These are phyloP conservation scores for Cacatua alba DNA, from an alignment of 2,113 vertebrate genomes.

Conservation along the genomic window DNA sequence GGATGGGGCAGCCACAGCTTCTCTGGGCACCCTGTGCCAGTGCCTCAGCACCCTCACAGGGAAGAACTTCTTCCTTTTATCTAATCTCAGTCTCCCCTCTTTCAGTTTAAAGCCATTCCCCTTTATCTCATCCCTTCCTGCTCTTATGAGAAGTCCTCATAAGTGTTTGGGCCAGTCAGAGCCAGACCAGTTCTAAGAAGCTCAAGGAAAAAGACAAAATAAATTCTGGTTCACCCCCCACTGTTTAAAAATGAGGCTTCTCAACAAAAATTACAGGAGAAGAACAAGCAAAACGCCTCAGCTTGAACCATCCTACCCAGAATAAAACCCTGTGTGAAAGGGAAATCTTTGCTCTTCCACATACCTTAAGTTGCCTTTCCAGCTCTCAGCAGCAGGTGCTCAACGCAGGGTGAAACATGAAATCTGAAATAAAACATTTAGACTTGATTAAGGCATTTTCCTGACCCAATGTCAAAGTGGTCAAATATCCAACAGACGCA, in stretches of 20 bases:
- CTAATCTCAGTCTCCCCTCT: not conserved
- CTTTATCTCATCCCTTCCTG: not conserved
- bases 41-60: not conserved
- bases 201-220: not conserved
- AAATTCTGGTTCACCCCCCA: not conserved
- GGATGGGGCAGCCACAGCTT: not conserved
- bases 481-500: not conserved
- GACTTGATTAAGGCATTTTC: not conserved
- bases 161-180: not conserved
- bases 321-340: not conserved
- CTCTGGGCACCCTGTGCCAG: not conserved
- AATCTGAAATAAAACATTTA: constrained; percentile 61
- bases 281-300: not conserved
- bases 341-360: not conserved
- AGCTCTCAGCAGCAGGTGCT: constrained; percentile 54
- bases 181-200: not conserved
- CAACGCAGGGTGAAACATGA: constrained; percentile 1
- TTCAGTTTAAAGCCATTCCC: not conserved
- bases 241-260: not conserved
- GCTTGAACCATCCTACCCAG: not conserved
- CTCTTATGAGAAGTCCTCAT: not conserved
- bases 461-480: not conserved
- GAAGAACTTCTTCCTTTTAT: not conserved
- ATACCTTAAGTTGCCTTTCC: constrained; percentile 55
- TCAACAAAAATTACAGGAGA: not conserved